Base-by-base conservation (phyloP, 2,888 invertebrate species). In the Heliconius cydno region DNA sequence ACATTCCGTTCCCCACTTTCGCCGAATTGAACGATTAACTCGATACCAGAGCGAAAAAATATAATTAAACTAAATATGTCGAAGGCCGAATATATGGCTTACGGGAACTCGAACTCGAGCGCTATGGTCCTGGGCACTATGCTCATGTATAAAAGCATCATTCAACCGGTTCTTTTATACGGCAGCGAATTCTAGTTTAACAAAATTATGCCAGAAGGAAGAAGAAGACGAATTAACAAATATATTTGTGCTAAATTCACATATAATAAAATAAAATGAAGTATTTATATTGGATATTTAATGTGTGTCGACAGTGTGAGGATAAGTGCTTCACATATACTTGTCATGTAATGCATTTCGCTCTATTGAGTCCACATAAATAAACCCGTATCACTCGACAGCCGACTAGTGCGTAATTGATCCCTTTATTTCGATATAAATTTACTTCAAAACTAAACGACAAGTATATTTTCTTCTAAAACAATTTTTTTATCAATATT, bases 311-410 rank as follows among this genome's bases (percentile, higher is more conserved):
- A 28, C 25, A 38, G 76, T 73, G 60, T 70, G 41, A 41, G 41
- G 65, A 52, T 76, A 79, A 82, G 81, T 79, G 78, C 72, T 80
- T 80, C 76, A 63, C 75, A 78, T 71, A 78, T 81, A 83, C 83
- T 82, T 79, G 81, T 77, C 79, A 82, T 82, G 85, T 85, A 85
- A 85, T 86, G 87, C 87, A 84, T 87, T 86, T 85, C 86, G 86
- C 85, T 87, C 82, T 84, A 83, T 85, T 85, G 81, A 84, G 85
- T 85, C 86, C 85, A 86, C 86, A 85, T 84, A 87, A 89, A 89
- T 87, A 87, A 81, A 85, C 87, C 86, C 87, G 85, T 87, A 88
- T 88, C 87, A 87, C 86, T 88, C 87, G 86, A 85, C 85, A 83
- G 83, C 82, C 84, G 83, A 86, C 82, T 85, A 81, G 76, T 72